Percentiles rank a stretch among this genome's conserved stretches.
phyloP scores from a whole-genome alignment of 2,113 vertebrate species.

The Eonycteris spelaea region DNA sequence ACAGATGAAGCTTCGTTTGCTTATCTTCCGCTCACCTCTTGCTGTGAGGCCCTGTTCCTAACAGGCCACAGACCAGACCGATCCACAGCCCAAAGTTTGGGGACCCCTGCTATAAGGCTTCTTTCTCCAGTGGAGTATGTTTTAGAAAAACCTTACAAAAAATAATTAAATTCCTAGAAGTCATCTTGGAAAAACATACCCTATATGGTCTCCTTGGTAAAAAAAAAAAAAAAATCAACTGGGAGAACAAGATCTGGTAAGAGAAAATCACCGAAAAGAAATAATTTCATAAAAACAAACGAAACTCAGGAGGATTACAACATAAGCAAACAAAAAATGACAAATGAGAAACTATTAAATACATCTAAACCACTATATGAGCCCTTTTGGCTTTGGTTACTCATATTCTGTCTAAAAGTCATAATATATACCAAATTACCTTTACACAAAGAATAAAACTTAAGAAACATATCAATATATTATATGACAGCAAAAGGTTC shows the following conservation, averaged over 20 bases:
- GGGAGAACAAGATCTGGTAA: not conserved
- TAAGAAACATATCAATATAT: not conserved
- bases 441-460: not conserved
- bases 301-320: not conserved
- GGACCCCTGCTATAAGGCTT: not conserved
- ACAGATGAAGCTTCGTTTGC: no score
- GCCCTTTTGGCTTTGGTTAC: not conserved
- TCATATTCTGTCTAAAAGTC: not conserved
- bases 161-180: not conserved
- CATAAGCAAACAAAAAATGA: not conserved
- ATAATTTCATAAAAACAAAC: not conserved
- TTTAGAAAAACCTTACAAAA: not conserved
- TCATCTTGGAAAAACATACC: not conserved
- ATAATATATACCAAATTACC: not conserved
- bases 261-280: conserved; percentile 30
- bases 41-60: no score
- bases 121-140: not conserved
- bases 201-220: conserved; percentile 4
- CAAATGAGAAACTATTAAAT: not conserved
- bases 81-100: no score
- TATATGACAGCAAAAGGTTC: not conserved
- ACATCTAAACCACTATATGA: not conserved
- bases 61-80: no score
- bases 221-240: not conserved
- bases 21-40: no score